Evolutionary conservation across 2,113 vertebrate species (phyloP), one percentile per base, ranked within the genome.

Genomic region (Bothrops jararaca): DNA sequence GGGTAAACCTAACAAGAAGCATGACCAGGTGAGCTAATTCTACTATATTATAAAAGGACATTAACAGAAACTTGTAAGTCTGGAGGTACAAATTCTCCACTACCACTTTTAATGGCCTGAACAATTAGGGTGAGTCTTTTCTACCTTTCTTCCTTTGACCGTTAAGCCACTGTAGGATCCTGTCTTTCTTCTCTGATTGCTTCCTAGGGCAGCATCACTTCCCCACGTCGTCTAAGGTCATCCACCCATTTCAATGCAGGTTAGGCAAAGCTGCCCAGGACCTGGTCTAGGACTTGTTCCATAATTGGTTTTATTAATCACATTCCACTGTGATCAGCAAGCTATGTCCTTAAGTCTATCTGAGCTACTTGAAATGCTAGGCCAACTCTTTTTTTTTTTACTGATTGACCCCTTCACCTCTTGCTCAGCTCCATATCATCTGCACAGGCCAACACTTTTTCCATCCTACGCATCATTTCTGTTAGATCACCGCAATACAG

Each of bases 401-500:
- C 86, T 26, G 45, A 26, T 53, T 90, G 90, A 88, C 85, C 91
- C 89, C 39, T 10, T 11, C 86, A 53, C 74, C 74, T 88, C 93
- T 91, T 91, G 45, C 22, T 85, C 88, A 90, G 88, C 85, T 94
- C 57, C 80, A 2, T 94, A 57, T 90, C 10, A 91, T 93, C 54
- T 90, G 90, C 45, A 93, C 90, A 94, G 94, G 45, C 52, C 52
- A 29, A 56, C 2, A n/a, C 42, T 7, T 64, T 90, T 13, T 18
- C 18, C 58, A n/a, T 89, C 34, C 92, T 20, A 93, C 57, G 94
- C 93, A 95, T 93, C 94, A 4, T 60, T 56, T 93, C 91, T 93
- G 93, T 93, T 22, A 94, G 93, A 56, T 95, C 94, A 91, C 20
- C 88, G 42, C 45, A 89, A 93, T 85, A 86, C 92, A 87, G 93